These are phyloP conservation scores for Rhimphoctona megacephalus DNA, from an alignment of 2,888 invertebrate genomes.

Conservation along the genomic window DNA sequence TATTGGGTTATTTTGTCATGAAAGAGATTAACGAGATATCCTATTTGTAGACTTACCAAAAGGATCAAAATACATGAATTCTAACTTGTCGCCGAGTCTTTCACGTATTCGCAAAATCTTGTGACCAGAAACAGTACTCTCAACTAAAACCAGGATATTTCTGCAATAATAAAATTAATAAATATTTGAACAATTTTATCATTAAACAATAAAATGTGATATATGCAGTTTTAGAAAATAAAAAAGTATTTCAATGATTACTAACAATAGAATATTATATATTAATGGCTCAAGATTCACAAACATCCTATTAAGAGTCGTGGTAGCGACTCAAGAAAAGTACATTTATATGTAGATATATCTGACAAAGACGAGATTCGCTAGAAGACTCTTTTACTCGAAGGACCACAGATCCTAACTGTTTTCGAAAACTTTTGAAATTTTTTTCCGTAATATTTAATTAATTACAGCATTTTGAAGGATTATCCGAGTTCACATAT, in stretches of 20 bases:
- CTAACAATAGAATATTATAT: not conserved
- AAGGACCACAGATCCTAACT: no score
- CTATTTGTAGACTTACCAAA: conserved; percentile 88
- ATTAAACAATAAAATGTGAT: no score
- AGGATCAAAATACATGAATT: conserved; percentile 91
- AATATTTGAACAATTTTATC: not conserved
- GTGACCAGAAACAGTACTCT: conserved; percentile 93
- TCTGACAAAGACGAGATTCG: no score
- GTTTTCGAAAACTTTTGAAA: no score
- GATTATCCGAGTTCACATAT: no score
- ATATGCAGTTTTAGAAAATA: not conserved
- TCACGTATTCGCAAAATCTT: conserved; percentile 89
- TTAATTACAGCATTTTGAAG: no score
- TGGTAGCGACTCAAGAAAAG: no score
- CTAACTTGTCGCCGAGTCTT: conserved; percentile 92
- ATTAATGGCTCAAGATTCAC: no score
- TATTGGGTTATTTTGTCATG: not conserved
- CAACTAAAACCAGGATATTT: conserved; percentile 91
- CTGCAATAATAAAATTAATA: conserved; percentile 85
- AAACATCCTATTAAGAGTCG: no score
- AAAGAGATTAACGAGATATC: not conserved
- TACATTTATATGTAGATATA: no score
- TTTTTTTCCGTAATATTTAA: no score
- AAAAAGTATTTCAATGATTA: not conserved
- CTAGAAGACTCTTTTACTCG: no score